Percentiles rank a stretch among this genome's conserved stretches.
These are phyloP conservation scores for Albula goreensis DNA, from an alignment of 2,113 vertebrate genomes.

Conservation along the genomic window DNA sequence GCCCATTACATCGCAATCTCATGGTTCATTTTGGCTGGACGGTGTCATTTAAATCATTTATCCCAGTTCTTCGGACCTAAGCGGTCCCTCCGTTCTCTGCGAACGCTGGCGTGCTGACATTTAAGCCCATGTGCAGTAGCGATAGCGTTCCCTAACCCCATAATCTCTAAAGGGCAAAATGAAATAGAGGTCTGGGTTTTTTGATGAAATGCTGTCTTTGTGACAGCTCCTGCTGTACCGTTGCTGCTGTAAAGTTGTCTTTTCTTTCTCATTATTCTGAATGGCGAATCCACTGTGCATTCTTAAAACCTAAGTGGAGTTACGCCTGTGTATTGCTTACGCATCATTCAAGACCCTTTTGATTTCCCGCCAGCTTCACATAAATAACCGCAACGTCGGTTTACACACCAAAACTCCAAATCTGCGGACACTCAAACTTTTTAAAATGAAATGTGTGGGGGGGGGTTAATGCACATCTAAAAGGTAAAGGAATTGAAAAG, in stretches of 20 bases:
- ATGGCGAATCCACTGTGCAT: conserved; percentile 47
- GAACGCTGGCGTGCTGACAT: neutral
- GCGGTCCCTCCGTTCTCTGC: neutral
- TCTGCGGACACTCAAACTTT: neutral
- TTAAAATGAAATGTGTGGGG: neutral
- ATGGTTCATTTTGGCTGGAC: neutral
- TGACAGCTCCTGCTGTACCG: conserved; percentile 49
- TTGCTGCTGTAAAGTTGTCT: neutral
- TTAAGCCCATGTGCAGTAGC: neutral
- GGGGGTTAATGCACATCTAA: neutral
- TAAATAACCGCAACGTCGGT: conserved; percentile 52
- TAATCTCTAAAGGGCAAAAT: neutral
- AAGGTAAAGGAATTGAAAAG: neutral
- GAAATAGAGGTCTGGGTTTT: neutral
- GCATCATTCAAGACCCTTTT: conserved; percentile 35
- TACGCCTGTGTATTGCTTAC: conserved; percentile 38
- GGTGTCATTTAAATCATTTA: neutral
- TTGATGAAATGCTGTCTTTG: conserved; percentile 35
- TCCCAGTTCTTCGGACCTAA: neutral
- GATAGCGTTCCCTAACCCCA: neutral
- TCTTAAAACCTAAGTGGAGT: conserved; percentile 45
- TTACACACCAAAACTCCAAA: conserved; percentile 7
- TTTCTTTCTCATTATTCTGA: conserved; percentile 33
- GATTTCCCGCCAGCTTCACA: conserved; percentile 46
- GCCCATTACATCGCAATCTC: neutral